These are phyloP conservation scores for Acrobeloides nanus DNA, from an alignment of 2,888 invertebrate genomes.

Conservation along the genomic window DNA sequence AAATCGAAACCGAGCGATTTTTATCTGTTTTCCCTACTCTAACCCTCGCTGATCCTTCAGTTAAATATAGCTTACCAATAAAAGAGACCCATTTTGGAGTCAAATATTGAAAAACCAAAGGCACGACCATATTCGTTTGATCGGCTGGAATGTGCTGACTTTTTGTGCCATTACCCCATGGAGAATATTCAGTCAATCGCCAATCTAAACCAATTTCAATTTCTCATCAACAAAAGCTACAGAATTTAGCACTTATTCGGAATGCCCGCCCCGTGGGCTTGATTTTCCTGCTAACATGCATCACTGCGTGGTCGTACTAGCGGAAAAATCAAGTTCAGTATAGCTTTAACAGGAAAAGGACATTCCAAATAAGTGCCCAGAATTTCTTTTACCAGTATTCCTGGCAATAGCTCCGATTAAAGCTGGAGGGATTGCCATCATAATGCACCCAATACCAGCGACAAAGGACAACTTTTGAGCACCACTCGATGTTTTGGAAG, in stretches of 20 bases:
- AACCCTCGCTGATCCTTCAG: background rate
- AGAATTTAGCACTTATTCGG: no score
- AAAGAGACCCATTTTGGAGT: slow-evolving; percentile 93
- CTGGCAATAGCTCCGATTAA: slow-evolving; percentile 93
- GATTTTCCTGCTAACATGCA: no score
- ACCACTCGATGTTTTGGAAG: slow-evolving; percentile 83
- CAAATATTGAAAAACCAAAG: slow-evolving; percentile 84
- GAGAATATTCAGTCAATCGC: slow-evolving; percentile 76
- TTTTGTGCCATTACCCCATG: slow-evolving; percentile 52
- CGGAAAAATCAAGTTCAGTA: no score
- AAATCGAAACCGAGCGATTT: no score
- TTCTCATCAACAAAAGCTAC: background rate
- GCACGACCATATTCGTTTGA: slow-evolving; percentile 86
- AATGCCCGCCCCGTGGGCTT: no score
- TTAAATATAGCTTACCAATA: slow-evolving; percentile 68
- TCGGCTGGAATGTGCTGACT: slow-evolving; percentile 46
- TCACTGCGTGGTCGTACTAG: no score
- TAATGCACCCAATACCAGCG: slow-evolving; percentile 85
- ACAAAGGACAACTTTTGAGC: slow-evolving; percentile 91
- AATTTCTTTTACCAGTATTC: slow-evolving; percentile 62
- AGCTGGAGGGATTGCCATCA: slow-evolving; percentile 86
- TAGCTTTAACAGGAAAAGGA: no score
- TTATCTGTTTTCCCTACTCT: no score
- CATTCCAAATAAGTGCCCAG: background rate
- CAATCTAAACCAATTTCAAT: slow-evolving; percentile 66